Conservation (phyloP, 2,888 invertebrate genomes). For the Laspeyria flexula region DNA sequence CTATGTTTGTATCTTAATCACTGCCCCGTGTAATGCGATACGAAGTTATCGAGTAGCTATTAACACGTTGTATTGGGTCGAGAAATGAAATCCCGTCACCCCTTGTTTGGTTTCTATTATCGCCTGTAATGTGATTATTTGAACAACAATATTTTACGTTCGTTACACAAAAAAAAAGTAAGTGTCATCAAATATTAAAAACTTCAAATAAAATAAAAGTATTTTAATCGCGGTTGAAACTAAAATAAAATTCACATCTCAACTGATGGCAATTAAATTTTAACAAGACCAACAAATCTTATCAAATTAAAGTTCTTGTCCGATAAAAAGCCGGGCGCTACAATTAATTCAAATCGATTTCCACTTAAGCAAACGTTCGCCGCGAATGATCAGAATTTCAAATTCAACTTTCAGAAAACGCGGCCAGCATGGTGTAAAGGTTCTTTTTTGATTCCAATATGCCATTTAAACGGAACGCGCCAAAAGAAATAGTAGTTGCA, state of each 20-base stretch:
- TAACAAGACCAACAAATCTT: conserved; percentile 57
- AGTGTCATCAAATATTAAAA: background rate
- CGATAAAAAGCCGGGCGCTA: conserved; percentile 65
- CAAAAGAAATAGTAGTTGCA: conserved; percentile 82
- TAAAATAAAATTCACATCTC: background rate
- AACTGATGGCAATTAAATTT: conserved; percentile 17
- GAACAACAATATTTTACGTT: background rate
- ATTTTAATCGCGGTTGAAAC: background rate
- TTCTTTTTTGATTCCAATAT: conserved; percentile 84
- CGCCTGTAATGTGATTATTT: conserved; percentile 24
- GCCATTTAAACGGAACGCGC: conserved; percentile 82
- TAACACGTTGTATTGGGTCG: conserved; percentile 43
- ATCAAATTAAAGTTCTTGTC: conserved; percentile 78
- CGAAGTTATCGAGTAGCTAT: conserved; percentile 46
- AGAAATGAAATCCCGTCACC: conserved; percentile 52
- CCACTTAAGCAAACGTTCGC: conserved; percentile 75
- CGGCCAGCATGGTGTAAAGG: conserved; percentile 80
- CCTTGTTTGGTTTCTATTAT: conserved; percentile 40
- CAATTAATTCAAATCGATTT: conserved; percentile 85
- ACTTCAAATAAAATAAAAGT: background rate
- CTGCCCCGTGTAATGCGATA: conserved; percentile 49
- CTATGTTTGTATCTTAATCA: conserved; percentile 32
- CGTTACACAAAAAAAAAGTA: background rate
- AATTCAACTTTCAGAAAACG: conserved; percentile 77
- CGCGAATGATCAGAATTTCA: conserved; percentile 82